These are phyloP conservation scores for Helleia helle DNA, from an alignment of 2,888 invertebrate genomes.

Conservation along the genomic window DNA sequence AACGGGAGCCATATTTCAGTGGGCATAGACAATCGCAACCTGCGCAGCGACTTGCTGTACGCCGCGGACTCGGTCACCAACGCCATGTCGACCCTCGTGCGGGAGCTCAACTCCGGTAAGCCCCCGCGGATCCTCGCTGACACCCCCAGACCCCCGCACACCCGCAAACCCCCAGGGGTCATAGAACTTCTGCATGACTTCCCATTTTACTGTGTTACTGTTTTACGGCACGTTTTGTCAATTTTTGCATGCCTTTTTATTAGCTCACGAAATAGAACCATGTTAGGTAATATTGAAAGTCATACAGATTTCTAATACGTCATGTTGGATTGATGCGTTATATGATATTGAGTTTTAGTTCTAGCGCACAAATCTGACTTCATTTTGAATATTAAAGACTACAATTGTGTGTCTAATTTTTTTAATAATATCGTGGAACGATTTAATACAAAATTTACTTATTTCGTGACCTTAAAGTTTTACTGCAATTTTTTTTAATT, in stretches of 20 bases:
- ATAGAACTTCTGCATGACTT: constrained; percentile 20
- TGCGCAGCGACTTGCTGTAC: constrained; percentile 90
- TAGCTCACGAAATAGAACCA: constrained; percentile 7
- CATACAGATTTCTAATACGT: constrained; percentile 1
- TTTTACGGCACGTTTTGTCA: constrained; percentile 18
- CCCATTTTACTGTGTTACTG: constrained; percentile 17
- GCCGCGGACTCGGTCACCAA: constrained; percentile 98
- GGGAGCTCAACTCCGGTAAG: constrained; percentile 93
- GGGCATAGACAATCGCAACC: constrained; percentile 75
- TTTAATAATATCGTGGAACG: too few species aligned
- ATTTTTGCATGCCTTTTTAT: constrained; percentile 19
- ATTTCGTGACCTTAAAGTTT: too few species aligned
- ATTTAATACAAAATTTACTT: too few species aligned
- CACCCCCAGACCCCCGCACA: background rate
- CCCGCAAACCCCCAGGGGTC: background rate
- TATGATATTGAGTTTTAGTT: too few species aligned
- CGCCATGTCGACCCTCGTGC: constrained; percentile 97
- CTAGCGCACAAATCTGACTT: background rate
- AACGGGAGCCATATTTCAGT: constrained; percentile 31
- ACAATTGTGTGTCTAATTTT: too few species aligned
- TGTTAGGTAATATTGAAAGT: constrained; percentile 7
- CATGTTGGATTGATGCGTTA: background rate
- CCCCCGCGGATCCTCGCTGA: background rate
- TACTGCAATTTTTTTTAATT: too few species aligned
- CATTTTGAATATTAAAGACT: too few species aligned